Percentiles rank a stretch among this genome's conserved stretches.
Conservation (phyloP, 2,797 vertebrate genomes). For the Psittacula echo region DNA sequence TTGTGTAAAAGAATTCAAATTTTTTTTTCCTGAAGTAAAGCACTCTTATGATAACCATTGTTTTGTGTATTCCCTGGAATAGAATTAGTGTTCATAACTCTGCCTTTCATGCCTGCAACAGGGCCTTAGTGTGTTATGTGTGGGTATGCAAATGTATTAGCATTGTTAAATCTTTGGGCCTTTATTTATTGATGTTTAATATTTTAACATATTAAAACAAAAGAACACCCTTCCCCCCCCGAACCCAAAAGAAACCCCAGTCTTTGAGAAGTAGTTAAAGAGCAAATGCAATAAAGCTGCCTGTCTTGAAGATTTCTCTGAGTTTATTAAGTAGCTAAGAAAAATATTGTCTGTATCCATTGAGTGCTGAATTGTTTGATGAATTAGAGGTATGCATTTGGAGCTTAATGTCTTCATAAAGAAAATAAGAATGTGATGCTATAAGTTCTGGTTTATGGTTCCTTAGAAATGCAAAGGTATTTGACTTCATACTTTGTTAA, state of each 20-base stretch:
- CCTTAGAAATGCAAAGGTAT: not conserved
- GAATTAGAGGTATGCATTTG: not conserved
- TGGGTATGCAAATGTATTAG: not conserved
- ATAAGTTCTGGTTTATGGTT: not conserved
- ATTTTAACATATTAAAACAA: not conserved
- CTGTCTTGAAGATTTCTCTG: not conserved
- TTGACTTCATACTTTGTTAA: not conserved
- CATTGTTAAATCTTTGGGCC: not conserved
- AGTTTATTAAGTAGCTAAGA: not conserved
- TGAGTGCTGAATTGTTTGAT: not conserved
- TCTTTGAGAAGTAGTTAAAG: not conserved
- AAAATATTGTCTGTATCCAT: not conserved
- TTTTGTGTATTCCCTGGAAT: not conserved
- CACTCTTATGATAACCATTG: not conserved
- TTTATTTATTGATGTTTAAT: not conserved
- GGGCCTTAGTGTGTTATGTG: not conserved
- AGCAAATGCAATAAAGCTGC: not conserved
- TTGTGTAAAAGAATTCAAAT: not conserved
- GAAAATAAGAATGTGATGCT: not conserved
- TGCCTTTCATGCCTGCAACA: not conserved
- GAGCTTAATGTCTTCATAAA: not conserved
- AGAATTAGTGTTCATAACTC: not conserved
- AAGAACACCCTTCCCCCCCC: accelerated
- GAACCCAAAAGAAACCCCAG: not conserved
- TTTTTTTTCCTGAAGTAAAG: not conserved